Conservation (phyloP, 2,888 invertebrate species). For the Myathropa florea region DNA sequence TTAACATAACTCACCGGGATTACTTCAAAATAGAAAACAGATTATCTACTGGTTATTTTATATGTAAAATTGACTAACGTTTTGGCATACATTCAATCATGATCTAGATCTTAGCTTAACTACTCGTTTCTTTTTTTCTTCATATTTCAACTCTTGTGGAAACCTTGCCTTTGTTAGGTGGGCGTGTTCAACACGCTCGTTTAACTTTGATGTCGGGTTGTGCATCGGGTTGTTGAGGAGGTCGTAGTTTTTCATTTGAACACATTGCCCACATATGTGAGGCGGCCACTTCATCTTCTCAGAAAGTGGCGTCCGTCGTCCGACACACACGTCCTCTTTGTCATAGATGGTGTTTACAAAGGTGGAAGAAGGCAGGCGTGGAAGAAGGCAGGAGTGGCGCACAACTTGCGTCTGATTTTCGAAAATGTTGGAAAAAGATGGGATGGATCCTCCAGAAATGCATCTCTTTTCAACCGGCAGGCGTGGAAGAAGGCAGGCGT, state of each 20-base stretch:
- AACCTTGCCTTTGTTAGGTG: background rate
- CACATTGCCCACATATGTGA: background rate
- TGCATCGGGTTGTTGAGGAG: no score
- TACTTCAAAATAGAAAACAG: slow-evolving; percentile 3
- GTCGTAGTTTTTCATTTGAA: background rate
- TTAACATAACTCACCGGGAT: slow-evolving; percentile 4
- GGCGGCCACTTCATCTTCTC: no score
- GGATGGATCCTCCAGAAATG: no score
- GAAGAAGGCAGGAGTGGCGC: no score
- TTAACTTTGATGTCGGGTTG: background rate
- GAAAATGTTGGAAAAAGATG: no score
- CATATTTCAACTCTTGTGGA: background rate
- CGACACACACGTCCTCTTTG: no score
- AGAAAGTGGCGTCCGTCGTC: no score
- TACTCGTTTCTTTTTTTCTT: background rate
- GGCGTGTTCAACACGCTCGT: background rate
- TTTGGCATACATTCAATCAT: background rate
- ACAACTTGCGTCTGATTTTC: no score
- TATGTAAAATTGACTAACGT: slow-evolving; percentile 1
- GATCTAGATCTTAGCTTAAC: background rate
- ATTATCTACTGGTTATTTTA: background rate
- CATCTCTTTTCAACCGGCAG: no score
- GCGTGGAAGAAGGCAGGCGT: no score
- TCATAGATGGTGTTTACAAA: no score
- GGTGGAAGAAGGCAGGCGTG: no score